phyloP scores from a whole-genome alignment of 1,140 invertebrate genomes.

The Pomacea maculata region DNA sequence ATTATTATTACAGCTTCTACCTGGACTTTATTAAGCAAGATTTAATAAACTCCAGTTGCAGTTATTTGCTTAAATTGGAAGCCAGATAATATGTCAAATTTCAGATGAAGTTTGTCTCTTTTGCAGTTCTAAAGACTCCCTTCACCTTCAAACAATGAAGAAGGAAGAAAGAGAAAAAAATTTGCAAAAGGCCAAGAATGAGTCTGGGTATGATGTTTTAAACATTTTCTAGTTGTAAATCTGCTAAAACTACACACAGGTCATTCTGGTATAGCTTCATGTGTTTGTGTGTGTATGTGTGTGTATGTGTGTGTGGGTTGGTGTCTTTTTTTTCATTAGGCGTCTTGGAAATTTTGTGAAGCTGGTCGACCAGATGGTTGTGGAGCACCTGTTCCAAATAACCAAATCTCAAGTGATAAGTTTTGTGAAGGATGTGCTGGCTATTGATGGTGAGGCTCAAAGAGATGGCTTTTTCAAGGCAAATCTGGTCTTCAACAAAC shows the following conservation, averaged over 20 bases:
- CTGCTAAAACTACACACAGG: no score
- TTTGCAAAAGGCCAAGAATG: slow-evolving; percentile 51
- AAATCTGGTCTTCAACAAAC: slow-evolving; percentile 54
- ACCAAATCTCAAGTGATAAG: slow-evolving; percentile 50
- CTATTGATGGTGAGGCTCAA: slow-evolving; percentile 30
- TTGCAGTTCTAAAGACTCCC: slow-evolving; percentile 62
- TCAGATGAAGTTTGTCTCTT: slow-evolving; percentile 4
- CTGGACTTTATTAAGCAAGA: no score
- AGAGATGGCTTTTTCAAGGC: slow-evolving; percentile 57
- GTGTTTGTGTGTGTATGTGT: not conserved
- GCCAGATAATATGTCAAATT: not conserved
- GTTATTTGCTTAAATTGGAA: no score
- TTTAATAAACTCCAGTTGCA: no score
- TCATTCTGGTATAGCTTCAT: not conserved
- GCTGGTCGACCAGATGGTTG: slow-evolving; percentile 60
- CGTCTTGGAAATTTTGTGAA: slow-evolving; percentile 62
- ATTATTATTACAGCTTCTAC: not conserved
- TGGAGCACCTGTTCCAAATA: slow-evolving; percentile 60
- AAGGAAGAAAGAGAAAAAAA: slow-evolving; percentile 59
- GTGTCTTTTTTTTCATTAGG: slow-evolving; percentile 35
- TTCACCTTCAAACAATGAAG: slow-evolving; percentile 58
- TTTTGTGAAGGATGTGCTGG: slow-evolving; percentile 53
- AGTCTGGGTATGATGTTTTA: slow-evolving; percentile 47
- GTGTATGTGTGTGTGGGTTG: not conserved
- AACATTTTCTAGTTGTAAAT: not conserved